phyloP scores from a whole-genome alignment of 2,113 vertebrate genomes.

The Synchiropus splendidus region DNA sequence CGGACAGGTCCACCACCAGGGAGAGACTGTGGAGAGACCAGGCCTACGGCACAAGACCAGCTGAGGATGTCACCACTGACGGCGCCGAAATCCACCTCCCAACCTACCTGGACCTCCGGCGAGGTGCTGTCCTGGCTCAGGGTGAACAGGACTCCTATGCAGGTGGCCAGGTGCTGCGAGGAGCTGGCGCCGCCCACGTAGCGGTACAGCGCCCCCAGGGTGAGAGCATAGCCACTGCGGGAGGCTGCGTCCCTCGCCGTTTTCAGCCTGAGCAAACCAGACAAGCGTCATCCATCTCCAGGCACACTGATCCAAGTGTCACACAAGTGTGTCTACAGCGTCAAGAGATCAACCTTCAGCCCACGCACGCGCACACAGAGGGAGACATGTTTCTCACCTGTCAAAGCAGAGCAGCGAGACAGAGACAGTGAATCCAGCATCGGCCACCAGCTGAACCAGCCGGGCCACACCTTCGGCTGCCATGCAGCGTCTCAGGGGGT shows the following conservation, averaged over 20 bases:
- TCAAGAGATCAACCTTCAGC: no score
- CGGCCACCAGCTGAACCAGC: conserved; percentile 76
- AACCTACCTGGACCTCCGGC: conserved; percentile 85
- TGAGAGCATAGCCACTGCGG: conserved; percentile 82
- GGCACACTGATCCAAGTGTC: no score
- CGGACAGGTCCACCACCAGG: conserved; percentile 76
- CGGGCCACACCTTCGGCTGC: conserved; percentile 81
- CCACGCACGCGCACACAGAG: background rate
- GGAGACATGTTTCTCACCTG: no score
- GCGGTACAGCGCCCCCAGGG: conserved; percentile 78
- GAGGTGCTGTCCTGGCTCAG: conserved; percentile 90
- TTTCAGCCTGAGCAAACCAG: conserved; percentile 69
- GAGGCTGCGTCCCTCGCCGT: conserved; percentile 79
- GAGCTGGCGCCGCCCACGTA: conserved; percentile 80
- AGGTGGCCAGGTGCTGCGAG: conserved; percentile 79
- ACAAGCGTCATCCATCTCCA: no score
- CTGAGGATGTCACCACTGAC: background rate
- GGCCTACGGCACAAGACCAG: conserved; percentile 23
- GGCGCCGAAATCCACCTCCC: background rate
- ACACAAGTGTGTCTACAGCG: no score
- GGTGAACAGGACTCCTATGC: conserved; percentile 82
- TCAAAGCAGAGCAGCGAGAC: conserved; percentile 85
- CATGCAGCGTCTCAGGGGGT: conserved; percentile 75
- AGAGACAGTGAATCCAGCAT: conserved; percentile 74
- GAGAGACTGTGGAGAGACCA: conserved; percentile 89